Evolutionary conservation across 2,113 vertebrate species (phyloP), one percentile per base, ranked within the genome.

Genomic region (Chlamydotis undulata): DNA sequence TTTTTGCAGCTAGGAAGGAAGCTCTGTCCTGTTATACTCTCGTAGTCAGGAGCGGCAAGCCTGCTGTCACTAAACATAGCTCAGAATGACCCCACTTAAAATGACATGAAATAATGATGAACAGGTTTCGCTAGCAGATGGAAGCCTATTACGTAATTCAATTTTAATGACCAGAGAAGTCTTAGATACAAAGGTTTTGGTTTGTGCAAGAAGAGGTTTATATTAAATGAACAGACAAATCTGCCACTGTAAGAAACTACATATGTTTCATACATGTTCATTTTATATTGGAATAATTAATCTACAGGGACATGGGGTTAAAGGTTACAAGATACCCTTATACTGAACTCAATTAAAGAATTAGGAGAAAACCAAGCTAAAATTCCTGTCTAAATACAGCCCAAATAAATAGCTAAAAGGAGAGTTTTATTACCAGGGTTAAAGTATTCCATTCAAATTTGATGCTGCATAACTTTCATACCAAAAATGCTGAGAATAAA

Each of bases 111-210:
- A 87, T 94, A 82, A 96, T 75, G 88, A 85, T 80, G 83, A 97
- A 92, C 80, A 95, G 92, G 71, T 96, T 97, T 95, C 9, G 35
- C 89, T n/a, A 90, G 50, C 81, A 94, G 70, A 96, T 95, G 86
- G 82, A 94, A 92, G 28, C 47, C 74, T 53, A 49, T 79, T 65
- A 80, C 29, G 61, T 82, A 93, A 95, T 76, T 92, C 74, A 50
- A 5, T 85, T 94, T 92, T 94, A 94, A 93, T 94, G 87, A 90
- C 87, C 31, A 83, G 14, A 95, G 21, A 93, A 90, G 78, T 85
- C 43, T 90, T 92, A 93, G 93, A 59, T 55, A 90, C 5, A 2
- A 94, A 28, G 39, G 45, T 41, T 90, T 91, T 91, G 41, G 57
- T 96, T 90, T 17, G 50, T 64, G 59, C 25, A 43, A 49, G 39